These are phyloP conservation scores for Mylabris sibirica DNA, from an alignment of 2,888 invertebrate genomes.

Conservation along the genomic window DNA sequence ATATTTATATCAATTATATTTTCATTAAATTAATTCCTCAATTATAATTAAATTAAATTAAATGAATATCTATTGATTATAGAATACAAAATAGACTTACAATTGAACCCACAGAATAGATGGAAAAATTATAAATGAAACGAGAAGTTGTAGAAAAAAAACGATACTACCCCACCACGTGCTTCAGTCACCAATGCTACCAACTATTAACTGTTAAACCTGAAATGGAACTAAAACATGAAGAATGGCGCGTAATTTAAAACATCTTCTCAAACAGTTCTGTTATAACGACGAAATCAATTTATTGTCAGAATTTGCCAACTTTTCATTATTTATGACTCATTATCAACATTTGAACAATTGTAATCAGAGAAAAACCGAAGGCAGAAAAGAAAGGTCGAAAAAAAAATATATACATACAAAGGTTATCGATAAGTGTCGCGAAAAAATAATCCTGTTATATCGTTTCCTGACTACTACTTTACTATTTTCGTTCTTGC, in stretches of 20 bases:
- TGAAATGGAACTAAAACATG: slow-evolving; percentile 19
- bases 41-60: not conserved
- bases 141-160: slow-evolving; percentile 40
- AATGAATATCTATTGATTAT: not conserved
- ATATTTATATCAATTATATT: not conserved
- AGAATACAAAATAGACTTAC: slow-evolving; percentile 22
- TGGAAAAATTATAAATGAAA: slow-evolving; percentile 29
- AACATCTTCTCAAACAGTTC: not conserved
- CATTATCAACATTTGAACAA: too few relatives aligned
- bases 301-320: too few relatives aligned
- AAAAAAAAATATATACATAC: too few relatives aligned
- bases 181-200: slow-evolving; percentile 56
- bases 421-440: too few relatives aligned
- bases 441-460: too few relatives aligned
- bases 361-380: too few relatives aligned
- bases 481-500: too few relatives aligned
- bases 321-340: too few relatives aligned
- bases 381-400: too few relatives aligned
- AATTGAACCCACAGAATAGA: slow-evolving; percentile 33
- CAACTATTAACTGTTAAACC: slow-evolving; percentile 40
- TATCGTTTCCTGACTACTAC: too few relatives aligned
- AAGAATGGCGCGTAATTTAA: not conserved
- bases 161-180: slow-evolving; percentile 54
- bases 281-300: not conserved
- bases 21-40: not conserved